These are phyloP conservation scores for Enteromius trimaculatus DNA, from an alignment of 2,797 vertebrate genomes.

Conservation along the genomic window DNA sequence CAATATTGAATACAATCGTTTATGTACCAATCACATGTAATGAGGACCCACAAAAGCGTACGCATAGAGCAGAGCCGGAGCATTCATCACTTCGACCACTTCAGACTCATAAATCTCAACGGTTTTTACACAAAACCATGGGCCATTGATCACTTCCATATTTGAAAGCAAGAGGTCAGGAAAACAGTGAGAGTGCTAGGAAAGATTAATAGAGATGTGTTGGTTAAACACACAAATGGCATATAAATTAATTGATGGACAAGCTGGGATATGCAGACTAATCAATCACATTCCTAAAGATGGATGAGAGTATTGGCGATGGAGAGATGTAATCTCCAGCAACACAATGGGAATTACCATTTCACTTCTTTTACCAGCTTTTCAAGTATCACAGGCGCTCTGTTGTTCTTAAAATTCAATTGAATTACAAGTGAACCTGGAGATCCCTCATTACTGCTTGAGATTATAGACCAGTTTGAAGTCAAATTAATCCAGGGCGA, in stretches of 20 bases:
- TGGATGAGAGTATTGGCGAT: conserved; percentile 38
- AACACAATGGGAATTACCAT: conserved; percentile 34
- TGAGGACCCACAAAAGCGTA: conserved; percentile 35
- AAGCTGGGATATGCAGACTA: conserved; percentile 33
- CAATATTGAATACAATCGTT: conserved; percentile 44
- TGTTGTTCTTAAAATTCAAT: not conserved
- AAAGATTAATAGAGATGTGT: conserved; percentile 49
- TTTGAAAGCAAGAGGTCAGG: conserved; percentile 33
- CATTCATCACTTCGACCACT: conserved; percentile 34
- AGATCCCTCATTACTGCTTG: conserved; percentile 1
- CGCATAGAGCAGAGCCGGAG: not conserved
- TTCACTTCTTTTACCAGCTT: conserved; percentile 19
- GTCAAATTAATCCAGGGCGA: not conserved
- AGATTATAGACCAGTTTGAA: conserved; percentile 2
- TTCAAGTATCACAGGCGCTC: not conserved
- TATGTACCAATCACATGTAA: conserved; percentile 35
- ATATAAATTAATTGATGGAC: conserved; percentile 50
- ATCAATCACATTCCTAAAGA: conserved; percentile 48
- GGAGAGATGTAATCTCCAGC: conserved; percentile 35
- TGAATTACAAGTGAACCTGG: not conserved
- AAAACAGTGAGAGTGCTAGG: conserved; percentile 38
- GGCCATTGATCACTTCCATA: conserved; percentile 45
- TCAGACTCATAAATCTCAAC: conserved; percentile 46
- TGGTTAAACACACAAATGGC: conserved; percentile 43
- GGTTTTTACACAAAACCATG: conserved; percentile 42